phyloP scores from a whole-genome alignment of 2,797 vertebrate genomes.

The Mus spretus region DNA sequence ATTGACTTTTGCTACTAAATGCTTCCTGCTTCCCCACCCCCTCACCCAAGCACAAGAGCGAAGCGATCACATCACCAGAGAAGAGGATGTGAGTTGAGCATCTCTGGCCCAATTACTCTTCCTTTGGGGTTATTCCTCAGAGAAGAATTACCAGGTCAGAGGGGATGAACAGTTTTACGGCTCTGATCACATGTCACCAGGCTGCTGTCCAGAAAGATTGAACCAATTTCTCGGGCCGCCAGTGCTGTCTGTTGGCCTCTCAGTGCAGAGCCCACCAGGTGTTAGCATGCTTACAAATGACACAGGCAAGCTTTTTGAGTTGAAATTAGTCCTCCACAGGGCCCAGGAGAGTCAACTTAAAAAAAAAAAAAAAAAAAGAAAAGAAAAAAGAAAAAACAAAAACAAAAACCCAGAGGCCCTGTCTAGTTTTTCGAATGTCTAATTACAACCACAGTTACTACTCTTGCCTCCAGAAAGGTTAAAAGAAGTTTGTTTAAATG shows the following conservation, averaged over 20 bases:
- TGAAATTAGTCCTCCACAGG: constrained; percentile 30
- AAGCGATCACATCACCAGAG: not conserved
- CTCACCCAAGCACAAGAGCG: not conserved
- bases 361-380: constrained; percentile 17
- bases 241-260: not conserved
- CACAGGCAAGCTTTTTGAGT: constrained; percentile 34
- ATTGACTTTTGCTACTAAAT: constrained; percentile 49
- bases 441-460: not conserved
- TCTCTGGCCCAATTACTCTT: constrained; percentile 76
- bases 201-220: constrained; percentile 78
- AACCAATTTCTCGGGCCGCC: constrained; percentile 69
- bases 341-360: constrained; percentile 28
- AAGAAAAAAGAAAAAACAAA: not conserved
- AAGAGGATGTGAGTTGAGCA: constrained; percentile 49
- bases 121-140: constrained; percentile 76
- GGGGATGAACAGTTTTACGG: constrained; percentile 70
- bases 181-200: constrained; percentile 79
- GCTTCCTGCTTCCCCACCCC: constrained; percentile 9
- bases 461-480: not conserved
- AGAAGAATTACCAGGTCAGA: constrained; percentile 81
- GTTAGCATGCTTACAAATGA: constrained; percentile 68
- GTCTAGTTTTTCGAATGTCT: constrained; percentile 57
- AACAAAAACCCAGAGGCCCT: not conserved
- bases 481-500: constrained; percentile 46
- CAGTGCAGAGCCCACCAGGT: not conserved